Conservation (phyloP, 2,888 invertebrate genomes). For the Eurois occulta region DNA sequence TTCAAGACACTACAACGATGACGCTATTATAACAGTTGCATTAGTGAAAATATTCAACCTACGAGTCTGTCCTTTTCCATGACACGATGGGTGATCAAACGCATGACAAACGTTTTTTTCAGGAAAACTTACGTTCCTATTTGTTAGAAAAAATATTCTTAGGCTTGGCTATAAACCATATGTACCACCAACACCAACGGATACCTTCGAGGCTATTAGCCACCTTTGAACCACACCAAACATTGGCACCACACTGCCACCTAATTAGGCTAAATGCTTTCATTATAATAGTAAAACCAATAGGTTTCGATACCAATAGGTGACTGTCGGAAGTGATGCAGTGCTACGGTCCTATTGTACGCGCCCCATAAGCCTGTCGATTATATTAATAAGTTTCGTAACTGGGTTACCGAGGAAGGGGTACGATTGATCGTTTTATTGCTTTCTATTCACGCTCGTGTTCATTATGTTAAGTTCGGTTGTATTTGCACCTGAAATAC, state of each 20-base stretch:
- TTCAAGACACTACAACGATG: neutral
- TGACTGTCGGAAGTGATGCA: conserved; percentile 60
- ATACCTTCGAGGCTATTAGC: conserved; percentile 16
- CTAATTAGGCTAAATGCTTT: conserved; percentile 64
- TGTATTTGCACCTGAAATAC: conserved; percentile 11
- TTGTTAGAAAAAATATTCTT: too few species aligned
- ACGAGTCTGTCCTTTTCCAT: too few species aligned
- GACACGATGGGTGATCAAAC: too few species aligned
- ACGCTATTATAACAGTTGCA: too few species aligned
- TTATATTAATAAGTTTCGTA: conserved; percentile 61
- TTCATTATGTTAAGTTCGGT: conserved; percentile 30
- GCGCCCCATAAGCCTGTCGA: conserved; percentile 52
- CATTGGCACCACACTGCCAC: conserved; percentile 4
- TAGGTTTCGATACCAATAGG: conserved; percentile 42
- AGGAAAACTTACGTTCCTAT: too few species aligned
- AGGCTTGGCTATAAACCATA: too few species aligned
- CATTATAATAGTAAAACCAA: conserved; percentile 65
- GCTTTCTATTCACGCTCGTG: conserved; percentile 34
- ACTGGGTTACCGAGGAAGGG: conserved; percentile 53
- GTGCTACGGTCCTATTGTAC: conserved; percentile 53
- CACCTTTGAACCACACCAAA: neutral
- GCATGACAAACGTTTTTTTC: neutral
- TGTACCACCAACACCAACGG: too few species aligned
- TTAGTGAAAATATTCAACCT: too few species aligned
- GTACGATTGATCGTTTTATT: conserved; percentile 49